phyloP scores from a whole-genome alignment of 2,888 invertebrate species.

The Stenodema calcarata region DNA sequence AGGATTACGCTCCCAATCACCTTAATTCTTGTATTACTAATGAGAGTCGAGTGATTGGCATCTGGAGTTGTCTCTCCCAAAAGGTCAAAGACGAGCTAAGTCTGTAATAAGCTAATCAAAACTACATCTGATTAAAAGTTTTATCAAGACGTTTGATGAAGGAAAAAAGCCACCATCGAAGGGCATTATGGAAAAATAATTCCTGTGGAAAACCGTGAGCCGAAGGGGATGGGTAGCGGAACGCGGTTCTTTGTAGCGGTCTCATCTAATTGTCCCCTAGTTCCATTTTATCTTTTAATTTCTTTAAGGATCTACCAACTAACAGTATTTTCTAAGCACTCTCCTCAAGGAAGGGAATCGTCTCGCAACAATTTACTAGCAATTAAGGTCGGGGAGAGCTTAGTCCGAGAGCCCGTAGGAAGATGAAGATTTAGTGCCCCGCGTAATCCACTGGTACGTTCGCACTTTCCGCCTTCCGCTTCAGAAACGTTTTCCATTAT shows the following conservation, averaged over 20 bases:
- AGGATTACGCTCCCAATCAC: no score
- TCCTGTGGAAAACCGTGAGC: not conserved
- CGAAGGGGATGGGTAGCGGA: not conserved
- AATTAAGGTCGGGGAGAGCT: slow-evolving; percentile 29
- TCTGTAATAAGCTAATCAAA: not conserved
- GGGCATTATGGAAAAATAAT: not conserved
- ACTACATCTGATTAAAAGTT: not conserved
- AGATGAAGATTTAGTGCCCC: slow-evolving; percentile 18
- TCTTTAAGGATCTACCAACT: not conserved
- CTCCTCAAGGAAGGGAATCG: slow-evolving; percentile 10
- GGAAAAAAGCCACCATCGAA: not conserved
- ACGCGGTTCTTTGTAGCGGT: not conserved
- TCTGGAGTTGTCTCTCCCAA: no score
- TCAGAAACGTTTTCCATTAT: not conserved
- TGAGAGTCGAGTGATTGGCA: no score
- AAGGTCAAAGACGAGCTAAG: no score
- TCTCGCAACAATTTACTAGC: slow-evolving; percentile 25
- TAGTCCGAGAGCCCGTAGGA: not conserved
- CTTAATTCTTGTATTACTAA: no score
- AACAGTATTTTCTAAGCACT: not conserved
- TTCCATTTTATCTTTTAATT: slow-evolving; percentile 26
- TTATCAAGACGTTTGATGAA: not conserved
- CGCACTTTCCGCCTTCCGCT: not conserved
- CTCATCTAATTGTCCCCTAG: slow-evolving; percentile 1
- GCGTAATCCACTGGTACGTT: slow-evolving; percentile 17